Conservation (phyloP, 2,113 vertebrate genomes). For the human (Homo sapiens) region GRCh38 chr2:232227001-232227500, state of each 20-base stretch:
- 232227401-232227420: not conserved
- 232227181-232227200: not conserved
- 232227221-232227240: not conserved
- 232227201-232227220: not conserved
- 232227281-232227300: not conserved
- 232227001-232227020: not conserved
- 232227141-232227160: not conserved
- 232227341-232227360: not conserved
- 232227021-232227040: not conserved
- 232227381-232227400: not conserved
- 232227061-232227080: not conserved
- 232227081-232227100: not conserved
- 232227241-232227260: not conserved
- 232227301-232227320: not conserved
- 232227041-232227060: not conserved
- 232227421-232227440: not conserved
- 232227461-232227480: not conserved
- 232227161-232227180: not conserved
- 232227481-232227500: not conserved
- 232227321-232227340: not conserved
- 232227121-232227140: not conserved
- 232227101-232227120: not conserved
- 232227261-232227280: not conserved
- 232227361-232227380: not conserved
- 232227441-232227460: not conserved